A percentile compares a stretch with the other conserved stretches of the same genome.
These are phyloP conservation scores for Phallusia fumigata DNA, from an alignment of 23 tunicate species.

Conservation along the genomic window DNA sequence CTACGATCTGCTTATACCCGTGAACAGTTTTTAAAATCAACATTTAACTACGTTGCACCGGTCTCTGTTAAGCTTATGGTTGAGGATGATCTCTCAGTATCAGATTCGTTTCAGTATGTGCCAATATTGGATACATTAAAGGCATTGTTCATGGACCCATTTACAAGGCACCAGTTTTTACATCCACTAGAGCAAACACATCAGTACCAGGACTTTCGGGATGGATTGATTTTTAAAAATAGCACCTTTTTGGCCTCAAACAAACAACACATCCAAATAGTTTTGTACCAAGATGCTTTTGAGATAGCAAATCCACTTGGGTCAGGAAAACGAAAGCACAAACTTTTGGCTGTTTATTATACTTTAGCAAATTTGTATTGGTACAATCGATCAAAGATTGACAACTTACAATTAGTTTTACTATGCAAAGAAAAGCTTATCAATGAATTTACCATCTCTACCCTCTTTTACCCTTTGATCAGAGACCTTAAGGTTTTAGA, in stretches of 20 bases:
- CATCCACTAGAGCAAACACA: background rate
- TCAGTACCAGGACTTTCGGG: constrained; percentile 17
- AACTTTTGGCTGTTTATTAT: constrained; percentile 50
- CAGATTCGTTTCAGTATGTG: background rate
- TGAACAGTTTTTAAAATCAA: background rate
- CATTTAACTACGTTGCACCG: background rate
- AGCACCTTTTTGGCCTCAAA: constrained; percentile 10
- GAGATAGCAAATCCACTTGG: constrained; percentile 45
- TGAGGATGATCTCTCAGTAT: background rate
- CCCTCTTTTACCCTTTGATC: constrained; percentile 31
- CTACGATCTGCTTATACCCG: background rate
- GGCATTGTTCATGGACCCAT: constrained; percentile 5
- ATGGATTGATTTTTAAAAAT: constrained; percentile 39
- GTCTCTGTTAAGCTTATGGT: background rate
- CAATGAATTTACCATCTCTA: background rate
- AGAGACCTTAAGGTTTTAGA: constrained; percentile 30
- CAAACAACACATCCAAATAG: constrained; percentile 20
- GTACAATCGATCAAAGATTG: constrained; percentile 25
- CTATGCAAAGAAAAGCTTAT: constrained; percentile 32
- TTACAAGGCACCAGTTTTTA: constrained; percentile 30
- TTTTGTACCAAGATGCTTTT: constrained; percentile 43
- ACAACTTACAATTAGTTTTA: constrained; percentile 33
- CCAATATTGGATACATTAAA: constrained; percentile 23
- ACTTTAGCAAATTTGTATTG: constrained; percentile 38
- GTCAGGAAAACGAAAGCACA: constrained; percentile 35